phyloP scores from a whole-genome alignment of 1,140 invertebrate species.

The Drepana arcuata region DNA sequence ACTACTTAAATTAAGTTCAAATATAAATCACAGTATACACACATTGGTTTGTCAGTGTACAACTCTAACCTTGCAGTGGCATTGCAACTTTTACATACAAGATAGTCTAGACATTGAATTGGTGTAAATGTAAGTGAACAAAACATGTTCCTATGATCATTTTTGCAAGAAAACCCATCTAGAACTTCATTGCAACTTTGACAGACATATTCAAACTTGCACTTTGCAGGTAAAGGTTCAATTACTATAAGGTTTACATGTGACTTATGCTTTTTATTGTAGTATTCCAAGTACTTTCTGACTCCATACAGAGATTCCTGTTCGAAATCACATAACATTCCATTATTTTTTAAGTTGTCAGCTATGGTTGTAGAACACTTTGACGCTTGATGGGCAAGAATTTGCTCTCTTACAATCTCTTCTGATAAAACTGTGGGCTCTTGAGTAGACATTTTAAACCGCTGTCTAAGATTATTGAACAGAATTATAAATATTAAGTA shows the following conservation, averaged over 20 bases:
- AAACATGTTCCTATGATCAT: slow-evolving; percentile 42
- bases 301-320: slow-evolving; percentile 25
- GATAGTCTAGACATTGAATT: slow-evolving; percentile 35
- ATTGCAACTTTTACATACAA: slow-evolving; percentile 37
- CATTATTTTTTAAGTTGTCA: slow-evolving; percentile 15
- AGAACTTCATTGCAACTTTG: slow-evolving; percentile 44
- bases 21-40: slow-evolving; percentile 50
- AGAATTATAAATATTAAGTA: slow-evolving; percentile 35
- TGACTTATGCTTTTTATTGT: slow-evolving; percentile 29
- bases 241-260: slow-evolving; percentile 12
- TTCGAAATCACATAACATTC: slow-evolving; percentile 17
- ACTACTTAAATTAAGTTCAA: slow-evolving; percentile 21
- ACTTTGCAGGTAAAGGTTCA: no score
- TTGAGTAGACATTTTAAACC: slow-evolving; percentile 15
- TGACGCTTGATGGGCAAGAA: slow-evolving; percentile 31
- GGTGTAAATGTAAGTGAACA: slow-evolving; percentile 45
- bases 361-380: slow-evolving; percentile 21
- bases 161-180: slow-evolving; percentile 32
- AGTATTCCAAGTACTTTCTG: slow-evolving; percentile 37
- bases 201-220: slow-evolving; percentile 28
- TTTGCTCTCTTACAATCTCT: slow-evolving; percentile 34
- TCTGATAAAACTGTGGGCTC: slow-evolving; percentile 27
- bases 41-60: slow-evolving; percentile 23
- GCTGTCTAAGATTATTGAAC: slow-evolving; percentile 26
- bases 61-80: slow-evolving; percentile 28